phyloP scores from a whole-genome alignment of 2,888 invertebrate species.

The Xiphydria camelus region DNA sequence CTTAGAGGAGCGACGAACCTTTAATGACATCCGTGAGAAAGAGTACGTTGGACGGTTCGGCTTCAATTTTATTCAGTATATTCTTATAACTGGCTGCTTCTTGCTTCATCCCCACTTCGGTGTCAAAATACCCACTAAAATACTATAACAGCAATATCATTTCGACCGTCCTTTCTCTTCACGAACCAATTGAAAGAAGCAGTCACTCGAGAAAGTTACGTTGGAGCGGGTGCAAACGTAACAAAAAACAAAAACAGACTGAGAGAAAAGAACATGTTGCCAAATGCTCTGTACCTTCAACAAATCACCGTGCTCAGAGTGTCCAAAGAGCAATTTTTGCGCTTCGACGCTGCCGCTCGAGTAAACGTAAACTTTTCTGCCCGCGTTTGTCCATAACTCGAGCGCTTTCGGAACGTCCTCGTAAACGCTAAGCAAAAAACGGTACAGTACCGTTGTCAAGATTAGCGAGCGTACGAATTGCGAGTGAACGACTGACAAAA shows the following conservation, averaged over 20 bases:
- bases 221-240: too few relatives aligned
- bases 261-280: not conserved
- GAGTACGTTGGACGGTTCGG: conserved; percentile 69
- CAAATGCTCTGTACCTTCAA: conserved; percentile 58
- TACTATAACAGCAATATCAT: conserved; percentile 54
- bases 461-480: not conserved
- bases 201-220: too few relatives aligned
- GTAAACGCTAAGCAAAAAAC: conserved; percentile 71
- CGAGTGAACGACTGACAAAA: too few relatives aligned
- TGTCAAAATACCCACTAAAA: conserved; percentile 84
- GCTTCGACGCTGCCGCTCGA: conserved; percentile 92
- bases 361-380: conserved; percentile 78
- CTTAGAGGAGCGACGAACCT: conserved; percentile 64
- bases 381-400: conserved; percentile 70
- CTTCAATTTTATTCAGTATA: conserved; percentile 71
- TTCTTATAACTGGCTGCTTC: conserved; percentile 77
- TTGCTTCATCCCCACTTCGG: conserved; percentile 79
- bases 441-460: not conserved
- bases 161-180: not conserved
- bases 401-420: conserved; percentile 81
- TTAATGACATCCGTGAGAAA: conserved; percentile 85
- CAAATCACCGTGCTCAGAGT: conserved; percentile 78
- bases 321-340: conserved; percentile 82
- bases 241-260: conserved; percentile 11
- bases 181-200: too few relatives aligned